Base-by-base conservation (phyloP, 2,888 invertebrate species). In the Drosophila paranaensis region DNA sequence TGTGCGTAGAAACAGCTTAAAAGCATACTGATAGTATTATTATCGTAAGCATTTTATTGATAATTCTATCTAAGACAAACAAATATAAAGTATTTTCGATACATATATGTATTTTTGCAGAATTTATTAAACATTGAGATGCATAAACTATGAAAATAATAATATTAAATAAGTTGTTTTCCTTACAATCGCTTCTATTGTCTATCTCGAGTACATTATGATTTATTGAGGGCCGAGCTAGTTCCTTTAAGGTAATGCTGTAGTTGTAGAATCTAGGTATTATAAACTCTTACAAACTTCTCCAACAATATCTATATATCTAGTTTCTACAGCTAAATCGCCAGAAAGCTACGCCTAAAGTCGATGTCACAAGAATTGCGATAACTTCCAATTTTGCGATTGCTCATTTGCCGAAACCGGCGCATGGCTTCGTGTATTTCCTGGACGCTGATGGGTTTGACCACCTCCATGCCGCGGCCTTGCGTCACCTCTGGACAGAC, bases 351-450 rank as follows among this genome's bases (percentile, higher is more conserved):
- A 0, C 91, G 84, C 2, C 90, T 80, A n/a, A 91, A 90, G 51
- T 92, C 91, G 3, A 89, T 85, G 72, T 91, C 92, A 33, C 91
- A 90, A 3, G 88, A 88, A 55, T 91, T 93, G 25, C 92, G 85
- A 72, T 91, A 91, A 13, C 82, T 81, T 2, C 93, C 93, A 60
- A 92, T 87, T 65, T 90, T 89, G 30, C 91, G 91, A 61, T 85
- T 90, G 35, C 91, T 90, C 86, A 91, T 91, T 74, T 92, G 91
- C 0, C 90, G 89, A 58, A 91, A 96, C 73, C 98, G 94, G 60
- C 97, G 93, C 84, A 98, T 94, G 0, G 96, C 97, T 93, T 98
- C 98, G 74, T 95, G 95, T 50, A 98, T 96, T 93, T 98, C 97
- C 13, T 95, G 94, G 0, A 97, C 96, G 27, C 95, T 96, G 62